These are phyloP conservation scores for Monoplex corrugatus DNA, from an alignment of 2,888 invertebrate species.

Conservation along the genomic window DNA sequence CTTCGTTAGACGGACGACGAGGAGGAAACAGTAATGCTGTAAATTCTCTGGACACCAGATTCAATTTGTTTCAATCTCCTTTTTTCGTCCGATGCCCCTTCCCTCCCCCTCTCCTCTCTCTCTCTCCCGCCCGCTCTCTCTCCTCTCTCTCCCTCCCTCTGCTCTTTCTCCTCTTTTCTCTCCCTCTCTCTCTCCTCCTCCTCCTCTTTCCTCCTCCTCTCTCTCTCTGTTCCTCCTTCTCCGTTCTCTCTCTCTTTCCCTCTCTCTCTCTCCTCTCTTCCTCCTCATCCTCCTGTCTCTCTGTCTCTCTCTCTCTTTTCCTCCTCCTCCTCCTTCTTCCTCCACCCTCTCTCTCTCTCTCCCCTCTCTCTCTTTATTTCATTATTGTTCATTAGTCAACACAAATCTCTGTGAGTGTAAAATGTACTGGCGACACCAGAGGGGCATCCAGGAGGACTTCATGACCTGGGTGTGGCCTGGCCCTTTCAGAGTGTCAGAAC, in stretches of 20 bases:
- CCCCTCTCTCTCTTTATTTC: background rate
- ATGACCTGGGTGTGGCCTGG: too few relatives aligned
- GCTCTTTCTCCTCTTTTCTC: background rate
- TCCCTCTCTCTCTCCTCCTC: background rate
- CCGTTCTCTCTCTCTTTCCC: background rate
- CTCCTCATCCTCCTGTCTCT: too few relatives aligned
- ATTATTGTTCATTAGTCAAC: background rate
- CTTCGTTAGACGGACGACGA: too few relatives aligned
- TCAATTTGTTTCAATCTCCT: too few relatives aligned
- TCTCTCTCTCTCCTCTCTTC: background rate
- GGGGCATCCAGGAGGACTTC: too few relatives aligned
- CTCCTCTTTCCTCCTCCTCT: background rate
- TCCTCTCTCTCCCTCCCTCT: background rate
- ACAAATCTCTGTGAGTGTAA: background rate
- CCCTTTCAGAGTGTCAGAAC: too few relatives aligned
- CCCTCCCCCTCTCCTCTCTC: too few relatives aligned
- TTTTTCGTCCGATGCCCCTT: too few relatives aligned
- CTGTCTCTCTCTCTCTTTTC: background rate
- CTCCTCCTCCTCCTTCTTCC: background rate
- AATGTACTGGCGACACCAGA: too few relatives aligned
- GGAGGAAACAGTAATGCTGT: too few relatives aligned
- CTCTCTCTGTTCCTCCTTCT: background rate
- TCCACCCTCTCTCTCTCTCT: constrained; percentile 14
- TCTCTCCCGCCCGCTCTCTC: background rate
- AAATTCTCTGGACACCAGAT: too few relatives aligned